Conservation (phyloP, 2,888 invertebrate genomes). For the Glyphotaelius pellucidus region DNA sequence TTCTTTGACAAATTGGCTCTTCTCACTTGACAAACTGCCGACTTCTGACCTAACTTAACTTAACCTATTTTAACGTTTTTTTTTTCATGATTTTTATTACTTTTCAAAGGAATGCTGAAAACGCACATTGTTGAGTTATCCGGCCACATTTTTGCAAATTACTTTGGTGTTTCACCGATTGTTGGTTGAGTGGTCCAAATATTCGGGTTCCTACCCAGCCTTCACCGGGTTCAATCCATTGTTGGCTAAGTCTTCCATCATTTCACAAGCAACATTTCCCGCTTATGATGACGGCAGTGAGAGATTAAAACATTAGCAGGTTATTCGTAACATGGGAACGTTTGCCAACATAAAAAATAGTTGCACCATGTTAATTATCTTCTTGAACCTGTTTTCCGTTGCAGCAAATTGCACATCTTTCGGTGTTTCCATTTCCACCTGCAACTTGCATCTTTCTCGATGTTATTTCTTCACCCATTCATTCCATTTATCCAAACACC, state of each 20-base stretch:
- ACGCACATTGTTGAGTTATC: too few relatives aligned
- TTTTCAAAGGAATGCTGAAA: too few relatives aligned
- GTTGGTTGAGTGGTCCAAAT: background rate
- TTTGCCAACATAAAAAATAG: background rate
- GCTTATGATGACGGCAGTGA: background rate
- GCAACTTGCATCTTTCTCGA: background rate
- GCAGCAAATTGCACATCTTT: background rate
- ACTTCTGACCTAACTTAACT: too few relatives aligned
- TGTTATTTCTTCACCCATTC: background rate
- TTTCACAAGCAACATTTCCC: background rate
- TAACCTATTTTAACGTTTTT: too few relatives aligned
- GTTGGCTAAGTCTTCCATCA: background rate
- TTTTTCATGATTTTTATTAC: too few relatives aligned
- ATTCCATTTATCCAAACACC: background rate
- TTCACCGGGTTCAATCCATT: background rate
- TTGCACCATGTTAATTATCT: background rate
- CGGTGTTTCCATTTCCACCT: background rate
- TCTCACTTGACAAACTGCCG: too few relatives aligned
- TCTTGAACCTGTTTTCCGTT: background rate
- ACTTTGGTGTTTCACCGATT: too few relatives aligned
- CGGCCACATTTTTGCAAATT: too few relatives aligned
- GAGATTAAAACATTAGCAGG: background rate
- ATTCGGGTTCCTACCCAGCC: background rate
- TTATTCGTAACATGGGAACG: background rate
- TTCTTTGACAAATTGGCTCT: too few relatives aligned